Conservation (phyloP, 1,140 invertebrate genomes). For the Orchestia grillus region DNA sequence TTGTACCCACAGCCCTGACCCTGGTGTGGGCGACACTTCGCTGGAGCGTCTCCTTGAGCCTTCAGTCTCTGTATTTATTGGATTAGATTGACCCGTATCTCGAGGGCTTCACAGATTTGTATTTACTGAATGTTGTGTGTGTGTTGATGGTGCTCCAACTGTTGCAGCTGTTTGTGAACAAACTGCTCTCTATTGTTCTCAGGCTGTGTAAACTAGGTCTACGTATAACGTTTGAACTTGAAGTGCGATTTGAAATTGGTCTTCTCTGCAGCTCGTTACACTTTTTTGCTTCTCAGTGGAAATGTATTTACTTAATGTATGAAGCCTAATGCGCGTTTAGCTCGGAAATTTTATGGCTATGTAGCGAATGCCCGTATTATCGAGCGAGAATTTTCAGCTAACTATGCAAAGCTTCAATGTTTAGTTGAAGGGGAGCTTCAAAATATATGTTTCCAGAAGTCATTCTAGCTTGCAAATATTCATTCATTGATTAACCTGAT, state of each 20-base stretch:
- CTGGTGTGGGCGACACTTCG: neutral
- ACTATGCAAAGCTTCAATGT: neutral
- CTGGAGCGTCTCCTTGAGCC: neutral
- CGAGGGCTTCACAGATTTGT: neutral
- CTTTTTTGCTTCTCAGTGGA: no score
- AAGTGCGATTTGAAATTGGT: neutral
- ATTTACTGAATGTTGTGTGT: neutral
- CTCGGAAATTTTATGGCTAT: no score
- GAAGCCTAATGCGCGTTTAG: no score
- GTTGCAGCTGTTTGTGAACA: neutral
- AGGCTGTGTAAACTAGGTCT: neutral
- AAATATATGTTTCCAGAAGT: neutral
- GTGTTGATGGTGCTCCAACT: neutral
- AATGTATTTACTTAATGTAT: no score
- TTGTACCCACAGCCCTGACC: neutral
- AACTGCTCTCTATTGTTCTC: neutral
- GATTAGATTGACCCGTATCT: neutral
- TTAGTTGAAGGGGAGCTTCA: neutral
- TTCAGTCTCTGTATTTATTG: neutral
- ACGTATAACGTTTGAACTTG: neutral
- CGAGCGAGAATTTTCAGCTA: neutral
- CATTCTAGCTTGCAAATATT: neutral
- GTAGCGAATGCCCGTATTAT: neutral
- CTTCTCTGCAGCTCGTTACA: neutral
- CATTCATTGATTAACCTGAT: neutral